Conservation (phyloP, 2,888 invertebrate genomes). For the Malthinus seriepunctatus region DNA sequence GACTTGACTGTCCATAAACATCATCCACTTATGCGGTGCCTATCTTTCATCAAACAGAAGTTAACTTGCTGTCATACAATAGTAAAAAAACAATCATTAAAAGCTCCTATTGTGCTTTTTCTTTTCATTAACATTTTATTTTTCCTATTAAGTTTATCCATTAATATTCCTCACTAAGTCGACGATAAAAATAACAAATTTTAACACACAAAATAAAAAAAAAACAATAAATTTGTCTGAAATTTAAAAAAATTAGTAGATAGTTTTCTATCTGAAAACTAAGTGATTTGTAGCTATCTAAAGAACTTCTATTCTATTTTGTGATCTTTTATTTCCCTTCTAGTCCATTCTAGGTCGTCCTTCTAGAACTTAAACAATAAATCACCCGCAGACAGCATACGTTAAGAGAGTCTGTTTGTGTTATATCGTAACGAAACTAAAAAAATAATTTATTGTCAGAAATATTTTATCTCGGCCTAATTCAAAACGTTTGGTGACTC, state of each 20-base stretch:
- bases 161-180: not conserved
- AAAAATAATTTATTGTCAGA: slow-evolving; percentile 25
- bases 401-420: slow-evolving; percentile 43
- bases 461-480: slow-evolving; percentile 15
- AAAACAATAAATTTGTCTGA: not conserved
- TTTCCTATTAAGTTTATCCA: not conserved
- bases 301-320: slow-evolving; percentile 56
- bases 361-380: slow-evolving; percentile 44
- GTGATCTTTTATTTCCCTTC: slow-evolving; percentile 53
- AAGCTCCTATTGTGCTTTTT: slow-evolving; percentile 11
- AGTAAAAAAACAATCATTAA: slow-evolving; percentile 13
- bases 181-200: not conserved
- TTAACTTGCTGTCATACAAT: slow-evolving; percentile 20
- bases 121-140: slow-evolving; percentile 1
- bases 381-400: slow-evolving; percentile 53
- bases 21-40: slow-evolving; percentile 25
- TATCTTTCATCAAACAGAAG: slow-evolving; percentile 32
- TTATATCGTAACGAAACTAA: slow-evolving; percentile 29
- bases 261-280: slow-evolving; percentile 21
- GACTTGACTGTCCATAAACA: slow-evolving; percentile 29
- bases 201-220: slow-evolving; percentile 2
- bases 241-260: slow-evolving; percentile 14
- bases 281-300: slow-evolving; percentile 53
- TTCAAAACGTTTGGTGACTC: slow-evolving; percentile 1
- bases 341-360: slow-evolving; percentile 38